These are phyloP conservation scores for Drosophila ezoana DNA, from an alignment of 2,888 invertebrate genomes.

Conservation along the genomic window DNA sequence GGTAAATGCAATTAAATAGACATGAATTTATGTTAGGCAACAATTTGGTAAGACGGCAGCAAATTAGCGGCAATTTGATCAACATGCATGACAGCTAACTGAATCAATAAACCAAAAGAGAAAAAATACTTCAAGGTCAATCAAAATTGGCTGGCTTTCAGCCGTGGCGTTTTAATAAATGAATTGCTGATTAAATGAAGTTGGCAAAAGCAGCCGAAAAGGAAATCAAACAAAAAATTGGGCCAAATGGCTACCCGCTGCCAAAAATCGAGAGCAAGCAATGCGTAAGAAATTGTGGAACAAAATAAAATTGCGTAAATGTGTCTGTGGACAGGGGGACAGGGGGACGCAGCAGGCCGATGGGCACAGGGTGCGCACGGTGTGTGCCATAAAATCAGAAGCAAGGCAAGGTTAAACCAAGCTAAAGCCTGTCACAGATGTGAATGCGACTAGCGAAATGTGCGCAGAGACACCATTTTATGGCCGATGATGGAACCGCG, in stretches of 20 bases:
- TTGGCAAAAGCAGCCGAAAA: slow-evolving; percentile 35
- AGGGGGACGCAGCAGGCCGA: slow-evolving; percentile 3
- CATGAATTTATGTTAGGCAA: slow-evolving; percentile 47
- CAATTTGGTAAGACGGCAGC: slow-evolving; percentile 49
- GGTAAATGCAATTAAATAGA: slow-evolving; percentile 51
- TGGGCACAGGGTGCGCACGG: slow-evolving; percentile 9
- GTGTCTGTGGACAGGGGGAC: too few species aligned
- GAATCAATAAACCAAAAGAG: slow-evolving; percentile 61
- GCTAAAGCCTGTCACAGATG: slow-evolving; percentile 54
- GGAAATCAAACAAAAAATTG: slow-evolving; percentile 1
- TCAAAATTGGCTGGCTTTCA: slow-evolving; percentile 20
- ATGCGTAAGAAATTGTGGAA: slow-evolving; percentile 60
- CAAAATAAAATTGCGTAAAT: slow-evolving; percentile 73
- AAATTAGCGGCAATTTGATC: slow-evolving; percentile 60
- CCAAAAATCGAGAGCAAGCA: slow-evolving; percentile 47
- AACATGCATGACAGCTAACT: slow-evolving; percentile 21
- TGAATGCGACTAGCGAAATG: slow-evolving; percentile 63
- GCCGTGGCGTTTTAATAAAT: slow-evolving; percentile 64
- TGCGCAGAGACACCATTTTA: slow-evolving; percentile 73
- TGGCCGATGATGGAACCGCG: slow-evolving; percentile 49
- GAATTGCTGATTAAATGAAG: slow-evolving; percentile 75
- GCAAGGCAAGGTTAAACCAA: slow-evolving; percentile 48
- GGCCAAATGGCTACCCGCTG: background rate
- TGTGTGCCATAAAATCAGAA: slow-evolving; percentile 37
- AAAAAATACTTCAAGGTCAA: slow-evolving; percentile 47